Conservation (phyloP, 1,140 invertebrate genomes). For the Nomia melanderi region DNA sequence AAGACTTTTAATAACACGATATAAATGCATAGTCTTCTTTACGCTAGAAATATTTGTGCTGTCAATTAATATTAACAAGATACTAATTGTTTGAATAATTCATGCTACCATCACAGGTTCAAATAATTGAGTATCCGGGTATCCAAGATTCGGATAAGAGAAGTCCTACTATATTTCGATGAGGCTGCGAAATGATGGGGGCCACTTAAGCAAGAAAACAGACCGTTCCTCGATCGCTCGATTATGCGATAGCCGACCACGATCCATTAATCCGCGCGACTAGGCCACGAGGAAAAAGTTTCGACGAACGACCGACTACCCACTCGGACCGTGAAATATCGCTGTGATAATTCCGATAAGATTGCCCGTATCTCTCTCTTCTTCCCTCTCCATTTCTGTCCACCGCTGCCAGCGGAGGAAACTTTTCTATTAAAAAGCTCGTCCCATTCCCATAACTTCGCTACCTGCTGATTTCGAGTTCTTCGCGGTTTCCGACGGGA, state of each 20-base stretch:
- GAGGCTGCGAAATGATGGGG: no score
- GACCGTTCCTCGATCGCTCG: not conserved
- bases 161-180: no score
- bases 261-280: not conserved
- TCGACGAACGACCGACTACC: not conserved
- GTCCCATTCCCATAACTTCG: not conserved
- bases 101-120: no score
- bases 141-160: no score
- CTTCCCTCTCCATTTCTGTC: not conserved
- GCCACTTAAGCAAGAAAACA: not conserved
- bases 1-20: no score
- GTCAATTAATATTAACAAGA: no score
- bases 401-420: not conserved
- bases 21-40: no score
- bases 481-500: not conserved
- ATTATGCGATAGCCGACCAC: not conserved
- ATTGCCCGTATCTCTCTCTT: constrained; percentile 1
- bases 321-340: constrained; percentile 3
- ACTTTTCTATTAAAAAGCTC: not conserved
- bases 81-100: no score
- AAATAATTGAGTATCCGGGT: no score
- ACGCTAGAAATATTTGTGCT: no score
- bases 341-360: constrained; percentile 4
- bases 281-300: not conserved
- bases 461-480: not conserved